Evolutionary conservation across 1,140 invertebrate species (phyloP).

Genomic region (Aculops lycopersici): DNA sequence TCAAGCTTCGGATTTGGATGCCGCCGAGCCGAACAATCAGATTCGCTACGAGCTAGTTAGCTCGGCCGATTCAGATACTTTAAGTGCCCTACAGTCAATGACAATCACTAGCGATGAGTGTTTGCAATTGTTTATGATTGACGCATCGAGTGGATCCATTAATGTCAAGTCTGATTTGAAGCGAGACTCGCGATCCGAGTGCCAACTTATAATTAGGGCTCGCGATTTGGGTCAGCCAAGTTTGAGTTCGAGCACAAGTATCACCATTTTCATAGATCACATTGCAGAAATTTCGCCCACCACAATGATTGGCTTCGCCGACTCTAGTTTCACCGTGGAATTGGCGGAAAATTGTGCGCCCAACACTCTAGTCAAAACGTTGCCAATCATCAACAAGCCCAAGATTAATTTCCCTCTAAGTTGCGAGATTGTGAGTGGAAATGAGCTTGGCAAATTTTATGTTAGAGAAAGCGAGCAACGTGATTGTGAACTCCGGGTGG

Average conservation of each 20-base stretch:
- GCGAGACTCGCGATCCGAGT: conserved; percentile 49
- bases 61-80: no score
- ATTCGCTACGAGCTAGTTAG: conserved; percentile 44
- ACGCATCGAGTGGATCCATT: conserved; percentile 40
- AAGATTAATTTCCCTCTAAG: conserved; percentile 28
- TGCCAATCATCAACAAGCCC: conserved; percentile 36
- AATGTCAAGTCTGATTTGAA: conserved; percentile 41
- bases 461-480: conserved; percentile 34
- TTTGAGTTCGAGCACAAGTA: neutral
- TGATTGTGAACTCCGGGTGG: conserved; percentile 36
- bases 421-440: conserved; percentile 35
- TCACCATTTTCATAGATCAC: neutral
- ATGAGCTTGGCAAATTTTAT: conserved; percentile 29
- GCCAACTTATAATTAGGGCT: conserved; percentile 21
- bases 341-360: conserved; percentile 36
- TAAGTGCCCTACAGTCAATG: neutral
- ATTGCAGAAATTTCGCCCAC: no score
- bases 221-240: neutral
- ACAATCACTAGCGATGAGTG: conserved; percentile 24
- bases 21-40: conserved; percentile 21
- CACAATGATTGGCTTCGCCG: neutral
- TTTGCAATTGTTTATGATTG: conserved; percentile 46
- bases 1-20: conserved; percentile 41
- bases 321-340: conserved; percentile 20
- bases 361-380: conserved; percentile 29